Conservation (phyloP, 2,797 vertebrate species). For the Pithecia hirsuta region DNA sequence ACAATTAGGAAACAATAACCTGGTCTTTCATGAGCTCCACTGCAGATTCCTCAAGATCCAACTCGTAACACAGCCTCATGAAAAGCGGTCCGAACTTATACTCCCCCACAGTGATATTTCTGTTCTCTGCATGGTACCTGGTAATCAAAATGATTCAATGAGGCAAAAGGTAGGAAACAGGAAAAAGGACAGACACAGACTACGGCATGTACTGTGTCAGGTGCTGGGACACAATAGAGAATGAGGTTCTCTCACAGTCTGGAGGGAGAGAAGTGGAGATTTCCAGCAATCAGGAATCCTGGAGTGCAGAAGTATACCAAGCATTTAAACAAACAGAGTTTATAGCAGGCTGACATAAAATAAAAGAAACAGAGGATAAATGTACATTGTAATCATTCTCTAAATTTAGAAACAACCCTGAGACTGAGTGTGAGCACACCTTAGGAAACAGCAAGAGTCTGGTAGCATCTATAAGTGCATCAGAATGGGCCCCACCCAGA, state of each 20-base stretch:
- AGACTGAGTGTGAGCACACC: background rate
- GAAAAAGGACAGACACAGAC: background rate
- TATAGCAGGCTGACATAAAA: background rate
- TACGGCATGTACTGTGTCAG: background rate
- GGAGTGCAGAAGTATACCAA: background rate
- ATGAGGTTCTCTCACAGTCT: background rate
- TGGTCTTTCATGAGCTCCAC: constrained; percentile 89
- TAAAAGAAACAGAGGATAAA: background rate
- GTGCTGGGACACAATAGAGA: background rate
- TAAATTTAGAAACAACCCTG: background rate
- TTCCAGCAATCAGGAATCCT: background rate
- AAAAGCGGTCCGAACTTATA: constrained; percentile 95
- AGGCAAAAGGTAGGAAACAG: background rate
- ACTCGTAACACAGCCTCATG: constrained; percentile 94
- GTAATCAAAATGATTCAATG: constrained; percentile 35
- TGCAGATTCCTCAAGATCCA: constrained; percentile 90
- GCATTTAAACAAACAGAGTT: background rate
- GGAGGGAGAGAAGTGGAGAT: background rate
- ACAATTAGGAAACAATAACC: constrained; percentile 80
- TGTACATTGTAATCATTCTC: background rate
- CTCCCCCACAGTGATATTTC: constrained; percentile 82
- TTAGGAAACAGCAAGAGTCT: background rate
- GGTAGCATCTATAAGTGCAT: background rate
- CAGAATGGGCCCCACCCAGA: background rate
- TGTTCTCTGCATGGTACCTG: constrained; percentile 93